These are phyloP conservation scores for Anseranas semipalmata DNA, from an alignment of 2,113 vertebrate genomes.

Conservation along the genomic window DNA sequence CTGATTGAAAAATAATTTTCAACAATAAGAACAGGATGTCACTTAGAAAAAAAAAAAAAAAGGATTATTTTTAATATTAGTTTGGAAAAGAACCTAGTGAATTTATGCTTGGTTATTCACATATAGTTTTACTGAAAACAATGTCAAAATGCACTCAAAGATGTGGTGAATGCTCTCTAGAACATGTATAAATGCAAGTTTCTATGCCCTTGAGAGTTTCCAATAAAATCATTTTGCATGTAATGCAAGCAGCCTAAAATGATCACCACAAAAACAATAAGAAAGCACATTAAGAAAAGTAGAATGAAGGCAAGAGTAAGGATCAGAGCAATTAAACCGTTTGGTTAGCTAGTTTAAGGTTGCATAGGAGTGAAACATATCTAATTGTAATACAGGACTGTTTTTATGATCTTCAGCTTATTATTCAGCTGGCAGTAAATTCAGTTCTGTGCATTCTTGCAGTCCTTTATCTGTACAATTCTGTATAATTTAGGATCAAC, in stretches of 20 bases:
- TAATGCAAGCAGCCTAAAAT: background rate
- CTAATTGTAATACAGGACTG: background rate
- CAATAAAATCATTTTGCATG: background rate
- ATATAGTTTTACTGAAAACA: background rate
- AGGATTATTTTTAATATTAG: background rate
- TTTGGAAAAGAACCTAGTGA: background rate
- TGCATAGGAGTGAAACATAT: background rate
- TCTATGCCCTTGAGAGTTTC: background rate
- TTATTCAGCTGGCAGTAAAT: background rate
- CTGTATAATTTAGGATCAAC: background rate
- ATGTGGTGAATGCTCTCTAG: background rate
- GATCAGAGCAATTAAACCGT: background rate
- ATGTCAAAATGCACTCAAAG: background rate
- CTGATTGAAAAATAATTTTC: conserved; percentile 26
- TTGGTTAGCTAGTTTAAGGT: background rate
- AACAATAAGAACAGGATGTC: background rate
- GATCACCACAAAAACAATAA: background rate
- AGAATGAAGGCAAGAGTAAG: background rate
- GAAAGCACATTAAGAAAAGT: background rate
- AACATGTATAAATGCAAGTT: background rate
- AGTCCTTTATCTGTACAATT: background rate
- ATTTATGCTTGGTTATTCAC: background rate
- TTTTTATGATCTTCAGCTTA: background rate
- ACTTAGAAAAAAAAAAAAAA: background rate
- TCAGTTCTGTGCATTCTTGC: background rate